Evolutionary conservation across 2,113 vertebrate genomes (phyloP), one percentile per base, ranked within the genome.

Genomic region (Geococcyx californianus): DNA sequence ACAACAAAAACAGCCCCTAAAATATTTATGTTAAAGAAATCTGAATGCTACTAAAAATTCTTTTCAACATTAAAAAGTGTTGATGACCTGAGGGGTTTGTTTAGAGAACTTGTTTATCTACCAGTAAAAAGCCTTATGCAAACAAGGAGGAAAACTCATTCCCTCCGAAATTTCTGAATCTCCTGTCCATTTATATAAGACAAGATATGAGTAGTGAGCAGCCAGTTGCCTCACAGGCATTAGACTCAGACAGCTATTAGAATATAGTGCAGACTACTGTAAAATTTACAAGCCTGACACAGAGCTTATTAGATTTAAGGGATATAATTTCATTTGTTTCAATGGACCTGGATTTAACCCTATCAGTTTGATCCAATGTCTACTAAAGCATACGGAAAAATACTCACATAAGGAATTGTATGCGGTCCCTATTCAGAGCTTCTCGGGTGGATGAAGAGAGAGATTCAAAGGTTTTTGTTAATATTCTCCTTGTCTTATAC

Each of bases 201-300:
- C 13, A 84, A 87, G 74, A 87, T 58, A 62, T 16, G 72, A 89
- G 45, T 25, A 73, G 33, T 4, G 51, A 79, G 88, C 29, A 84
- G 56, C 1, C 15, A 94, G 21, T 42, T 95, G 87, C 70, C 82
- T 94, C 63, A 47, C 20, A 93, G 93, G 38, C 67, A 91, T 87
- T 87, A 76, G 36, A 69, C 25, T 93, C 87, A 82, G 94, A 84
- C 81, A 89, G 81, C 78, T 83, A 93, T 79, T 80, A 83, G 34
- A 90, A 79, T 80, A 85, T 20, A 94, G 38, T 80, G 72, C 87
- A 96, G 72, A 91, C 58, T 91, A 88, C 87, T 70, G 63, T 90
- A 90, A 95, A 85, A 94, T 94, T 45, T 91, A 77, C 58, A 94
- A 79, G 74, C 67, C 78, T 88, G 90, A 93, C 51, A 85, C 19